Evolutionary conservation across 1,140 invertebrate genomes (phyloP), one percentile per base, ranked within the genome.

Genomic region (Halictus rubicundus): DNA sequence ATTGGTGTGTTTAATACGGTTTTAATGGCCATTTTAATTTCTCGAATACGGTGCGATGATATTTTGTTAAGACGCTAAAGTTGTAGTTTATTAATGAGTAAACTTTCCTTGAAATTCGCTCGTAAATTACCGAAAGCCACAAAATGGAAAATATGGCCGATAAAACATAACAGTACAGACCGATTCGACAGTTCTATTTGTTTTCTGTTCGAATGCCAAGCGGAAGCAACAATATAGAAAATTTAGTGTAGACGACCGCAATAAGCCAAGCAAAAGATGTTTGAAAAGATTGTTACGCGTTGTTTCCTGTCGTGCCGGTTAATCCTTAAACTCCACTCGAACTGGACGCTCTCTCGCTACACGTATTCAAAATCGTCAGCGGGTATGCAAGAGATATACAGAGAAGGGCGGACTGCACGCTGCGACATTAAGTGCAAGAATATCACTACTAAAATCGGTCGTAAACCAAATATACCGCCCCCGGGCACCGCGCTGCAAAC

Each of bases 381-480:
- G 27, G 60, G 49, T 25, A 27, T 23, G 14, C 21, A 37, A 32
- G 68, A 64, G 59, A 49, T 69, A 57, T 66, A 70, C 68, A 27
- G 73, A 59, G 63, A 59, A 54, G 27, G 39, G 42, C 27, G n/a
- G 68, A 39, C 84, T 70, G 66, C 85, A 68, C 52, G 85, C 80
- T 82, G 80, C 57, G 83, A 87, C 85, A 80, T 90, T 89, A 89
- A 90, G 83, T 84, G 82, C 88, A 83, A 88, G 84, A 83, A 87
- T 90, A 89, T 90, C 89, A 87, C 88, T 88, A 88, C 80, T 89
- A 85, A 90, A 89, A 90, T 90, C 84, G 82, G 83, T 78, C 83
- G 87, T 90, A 90, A 90, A 90, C 73, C 73, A 84, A 80, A 89
- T 86, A 89, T 87, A 88, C 73, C 70, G 68, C 46, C 61, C 42